phyloP scores from a whole-genome alignment of 2,113 vertebrate species.

The Microtus pennsylvanicus region DNA sequence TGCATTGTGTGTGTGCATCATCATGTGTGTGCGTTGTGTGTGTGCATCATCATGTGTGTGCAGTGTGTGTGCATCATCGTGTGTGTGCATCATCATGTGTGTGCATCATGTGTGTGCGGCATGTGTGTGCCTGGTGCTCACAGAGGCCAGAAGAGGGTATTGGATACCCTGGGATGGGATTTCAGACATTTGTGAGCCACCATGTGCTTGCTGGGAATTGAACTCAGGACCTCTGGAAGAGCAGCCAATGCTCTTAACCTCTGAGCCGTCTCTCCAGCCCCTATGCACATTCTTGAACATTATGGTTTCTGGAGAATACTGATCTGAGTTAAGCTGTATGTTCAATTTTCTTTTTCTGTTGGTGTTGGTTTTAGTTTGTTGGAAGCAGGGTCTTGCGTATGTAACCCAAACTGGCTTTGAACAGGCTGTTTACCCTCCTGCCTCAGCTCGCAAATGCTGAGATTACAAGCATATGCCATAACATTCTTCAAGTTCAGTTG shows the following conservation, averaged over 20 bases:
- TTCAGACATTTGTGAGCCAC: not conserved
- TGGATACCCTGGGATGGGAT: not conserved
- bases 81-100: not conserved
- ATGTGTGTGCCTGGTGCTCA: not conserved
- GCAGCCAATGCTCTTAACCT: not conserved
- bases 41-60: too few relatives aligned
- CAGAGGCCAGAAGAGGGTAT: not conserved
- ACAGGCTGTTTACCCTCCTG: too few relatives aligned
- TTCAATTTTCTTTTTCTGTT: not conserved
- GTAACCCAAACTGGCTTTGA: not conserved
- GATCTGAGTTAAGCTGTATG: not conserved
- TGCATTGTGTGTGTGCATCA: not conserved
- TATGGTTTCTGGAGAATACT: conserved; percentile 28
- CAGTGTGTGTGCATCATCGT: too few relatives aligned
- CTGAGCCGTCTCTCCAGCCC: not conserved
- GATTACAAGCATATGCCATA: not conserved
- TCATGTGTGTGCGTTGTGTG: too few relatives aligned
- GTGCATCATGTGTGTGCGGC: not conserved
- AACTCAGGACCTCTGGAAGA: not conserved
- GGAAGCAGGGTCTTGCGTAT: not conserved
- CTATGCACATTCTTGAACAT: not conserved
- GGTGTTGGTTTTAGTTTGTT: not conserved
- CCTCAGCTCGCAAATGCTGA: not conserved
- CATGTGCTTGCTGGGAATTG: not conserved
- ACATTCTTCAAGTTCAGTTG: not conserved